Percentiles rank a stretch among this genome's conserved stretches.
phyloP scores from a whole-genome alignment of 92 coral and sea anemone genomes.

The Bergia puertoricense region DNA sequence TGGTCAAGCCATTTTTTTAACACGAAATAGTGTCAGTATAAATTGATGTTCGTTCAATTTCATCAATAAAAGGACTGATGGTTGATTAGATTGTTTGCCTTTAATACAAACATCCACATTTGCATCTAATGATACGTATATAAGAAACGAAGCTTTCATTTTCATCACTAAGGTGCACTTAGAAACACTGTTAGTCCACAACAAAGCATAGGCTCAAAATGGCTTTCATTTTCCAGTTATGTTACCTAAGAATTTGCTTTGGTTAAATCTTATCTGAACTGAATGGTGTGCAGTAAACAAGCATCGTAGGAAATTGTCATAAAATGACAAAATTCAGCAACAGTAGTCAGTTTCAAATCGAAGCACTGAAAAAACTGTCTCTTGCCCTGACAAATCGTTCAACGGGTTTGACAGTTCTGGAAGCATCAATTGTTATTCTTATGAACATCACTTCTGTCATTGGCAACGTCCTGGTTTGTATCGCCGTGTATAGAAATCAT shows the following conservation, averaged over 20 bases:
- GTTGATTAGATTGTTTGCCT: not conserved
- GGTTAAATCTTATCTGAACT: not conserved
- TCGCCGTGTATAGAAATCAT: slow-evolving; percentile 46
- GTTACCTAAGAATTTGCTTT: too few species aligned
- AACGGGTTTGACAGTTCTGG: slow-evolving; percentile 26
- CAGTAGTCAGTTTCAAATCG: not conserved
- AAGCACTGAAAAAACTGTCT: not conserved
- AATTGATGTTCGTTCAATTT: not conserved
- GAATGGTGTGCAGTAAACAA: not conserved
- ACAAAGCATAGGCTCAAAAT: not conserved
- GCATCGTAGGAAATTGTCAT: not conserved
- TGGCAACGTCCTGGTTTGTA: slow-evolving; percentile 49
- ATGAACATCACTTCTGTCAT: slow-evolving; percentile 23
- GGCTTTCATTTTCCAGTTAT: not conserved
- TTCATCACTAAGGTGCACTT: not conserved
- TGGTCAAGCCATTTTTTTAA: not conserved
- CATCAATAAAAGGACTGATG: not conserved
- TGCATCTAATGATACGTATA: not conserved
- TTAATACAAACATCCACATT: not conserved
- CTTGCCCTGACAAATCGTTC: not conserved
- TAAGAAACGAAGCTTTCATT: not conserved
- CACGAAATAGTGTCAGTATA: not conserved
- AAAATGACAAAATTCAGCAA: not conserved
- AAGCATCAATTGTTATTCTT: slow-evolving; percentile 42
- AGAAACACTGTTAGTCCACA: not conserved